A percentile compares a stretch with the other conserved stretches of the same genome.
Conservation (phyloP, 2,113 vertebrate genomes). For the Callocephalon fimbriatum region DNA sequence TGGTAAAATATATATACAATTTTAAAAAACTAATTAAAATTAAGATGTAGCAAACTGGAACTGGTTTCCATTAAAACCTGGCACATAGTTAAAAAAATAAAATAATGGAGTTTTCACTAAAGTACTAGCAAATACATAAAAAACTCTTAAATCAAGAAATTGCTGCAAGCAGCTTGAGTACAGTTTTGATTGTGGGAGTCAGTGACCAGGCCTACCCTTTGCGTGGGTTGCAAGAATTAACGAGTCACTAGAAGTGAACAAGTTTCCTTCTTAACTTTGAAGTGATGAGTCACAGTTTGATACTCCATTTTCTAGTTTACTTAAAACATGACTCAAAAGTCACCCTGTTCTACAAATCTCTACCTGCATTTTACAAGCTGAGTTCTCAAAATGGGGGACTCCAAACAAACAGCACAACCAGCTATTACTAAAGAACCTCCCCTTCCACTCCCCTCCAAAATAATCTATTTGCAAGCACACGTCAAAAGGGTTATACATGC, state of each 20-base stretch:
- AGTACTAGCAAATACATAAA: background rate
- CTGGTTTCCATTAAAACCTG: background rate
- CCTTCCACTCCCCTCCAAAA: background rate
- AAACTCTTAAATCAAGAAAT: background rate
- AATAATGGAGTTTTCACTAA: background rate
- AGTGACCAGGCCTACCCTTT: background rate
- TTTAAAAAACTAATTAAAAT: background rate
- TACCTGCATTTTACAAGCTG: background rate
- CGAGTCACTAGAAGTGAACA: background rate
- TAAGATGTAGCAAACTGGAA: background rate
- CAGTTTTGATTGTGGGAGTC: background rate
- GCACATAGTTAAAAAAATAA: background rate
- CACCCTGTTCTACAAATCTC: background rate
- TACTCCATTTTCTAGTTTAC: background rate
- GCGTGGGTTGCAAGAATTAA: background rate
- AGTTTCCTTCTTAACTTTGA: background rate
- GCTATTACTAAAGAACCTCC: background rate
- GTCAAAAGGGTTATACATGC: background rate
- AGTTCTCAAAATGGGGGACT: background rate
- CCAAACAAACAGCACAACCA: background rate
- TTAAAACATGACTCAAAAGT: background rate
- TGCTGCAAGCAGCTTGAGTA: background rate
- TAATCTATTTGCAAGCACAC: background rate
- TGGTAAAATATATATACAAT: background rate
- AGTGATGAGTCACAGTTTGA: background rate